Base-by-base conservation (phyloP, 1,140 invertebrate genomes). In the Halictus rubicundus region DNA sequence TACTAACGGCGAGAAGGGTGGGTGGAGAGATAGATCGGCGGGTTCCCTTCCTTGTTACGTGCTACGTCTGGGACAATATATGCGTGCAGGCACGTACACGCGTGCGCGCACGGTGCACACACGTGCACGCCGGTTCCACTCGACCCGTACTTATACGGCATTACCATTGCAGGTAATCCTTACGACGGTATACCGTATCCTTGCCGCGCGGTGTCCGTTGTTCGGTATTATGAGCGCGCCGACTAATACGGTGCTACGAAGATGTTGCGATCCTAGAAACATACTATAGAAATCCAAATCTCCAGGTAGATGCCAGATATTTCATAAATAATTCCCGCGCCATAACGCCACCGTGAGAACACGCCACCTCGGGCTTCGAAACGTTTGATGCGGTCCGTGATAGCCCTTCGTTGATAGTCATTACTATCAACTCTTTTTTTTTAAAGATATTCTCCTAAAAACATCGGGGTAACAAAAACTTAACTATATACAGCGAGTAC, bases 241-340 rank as follows among this genome's bases (percentile, higher is more conserved):
- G 76, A 80, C 83, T 86, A 85, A 86, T 79, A 85, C 80, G 80
- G 79, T 68, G 59, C 66, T 73, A 60, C 65, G 72, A 59, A 65
- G 70, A 70, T 85, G 81, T 78, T 85, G 79, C 57, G 46, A 37
- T 63, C 54, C 7, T 25, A 66, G 52, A 37, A 42, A 49, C 42
- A 60, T 19, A 19, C 37, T 21, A 65, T 39, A 68, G 78, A 60
- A 79, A 74, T 49, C 37, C 78, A 52, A 68, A 66, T 73, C 71
- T 66, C 27, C 5, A 1, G 60, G 2, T 37, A 54, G 69, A 71
- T 52, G 63, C 2, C 52, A 27, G 77, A 79, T 79, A 79, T 68
- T 79, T 74, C 77, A 68, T 74, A 74, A 79, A 79, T 73, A 68
- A 79, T 79, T 79, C 78, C 63, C 25, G 25, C 16, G 16, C 37